A percentile compares a stretch with the other conserved stretches of the same genome.
Conservation (phyloP, 1,140 invertebrate genomes). For the Oreohelix idahoensis region DNA sequence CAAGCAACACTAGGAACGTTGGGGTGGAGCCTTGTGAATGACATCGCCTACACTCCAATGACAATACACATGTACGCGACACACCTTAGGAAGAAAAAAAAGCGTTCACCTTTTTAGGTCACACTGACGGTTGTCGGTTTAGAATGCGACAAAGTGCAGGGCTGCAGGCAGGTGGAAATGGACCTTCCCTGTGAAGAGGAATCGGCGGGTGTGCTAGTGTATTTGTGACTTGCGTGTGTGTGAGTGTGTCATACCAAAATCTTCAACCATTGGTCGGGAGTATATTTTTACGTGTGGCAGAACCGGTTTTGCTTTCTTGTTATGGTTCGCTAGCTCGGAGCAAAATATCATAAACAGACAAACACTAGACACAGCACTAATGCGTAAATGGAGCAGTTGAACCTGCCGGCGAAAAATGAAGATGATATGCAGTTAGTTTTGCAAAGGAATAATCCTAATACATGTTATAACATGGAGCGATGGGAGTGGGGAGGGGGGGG, state of each 20-base stretch:
- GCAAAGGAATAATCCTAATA: no score
- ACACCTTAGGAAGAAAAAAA: background rate
- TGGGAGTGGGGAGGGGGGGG: no score
- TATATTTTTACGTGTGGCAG: background rate
- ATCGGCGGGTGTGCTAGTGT: background rate
- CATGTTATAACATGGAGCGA: no score
- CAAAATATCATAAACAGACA: no score
- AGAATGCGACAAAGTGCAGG: background rate
- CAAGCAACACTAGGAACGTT: background rate
- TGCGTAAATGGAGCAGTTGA: no score
- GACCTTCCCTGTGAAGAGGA: background rate
- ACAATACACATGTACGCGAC: background rate
- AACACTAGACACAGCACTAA: no score
- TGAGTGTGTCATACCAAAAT: background rate
- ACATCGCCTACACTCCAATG: background rate
- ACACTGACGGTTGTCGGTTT: background rate
- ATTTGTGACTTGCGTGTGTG: background rate
- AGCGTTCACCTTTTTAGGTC: background rate
- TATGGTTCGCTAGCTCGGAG: background rate
- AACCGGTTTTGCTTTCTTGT: background rate
- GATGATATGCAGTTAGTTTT: no score
- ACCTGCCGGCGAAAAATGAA: no score
- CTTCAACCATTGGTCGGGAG: background rate
- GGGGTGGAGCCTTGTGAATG: background rate
- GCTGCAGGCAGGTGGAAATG: background rate